phyloP scores from a whole-genome alignment of 35 echinoderm and acorn worm species.

The Lytechinus pictus region DNA sequence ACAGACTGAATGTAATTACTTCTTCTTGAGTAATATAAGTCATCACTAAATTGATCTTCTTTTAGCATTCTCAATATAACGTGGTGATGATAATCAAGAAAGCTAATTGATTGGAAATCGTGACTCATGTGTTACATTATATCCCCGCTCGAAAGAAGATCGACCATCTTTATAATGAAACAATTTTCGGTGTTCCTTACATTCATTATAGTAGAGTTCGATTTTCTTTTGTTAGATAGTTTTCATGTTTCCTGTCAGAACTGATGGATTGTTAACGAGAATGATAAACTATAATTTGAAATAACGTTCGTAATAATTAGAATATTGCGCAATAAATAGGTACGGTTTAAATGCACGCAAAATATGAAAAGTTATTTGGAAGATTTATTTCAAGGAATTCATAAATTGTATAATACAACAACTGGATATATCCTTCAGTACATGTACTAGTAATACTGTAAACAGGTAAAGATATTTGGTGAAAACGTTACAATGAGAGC shows the following conservation, averaged over 20 bases:
- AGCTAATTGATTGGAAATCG: background rate
- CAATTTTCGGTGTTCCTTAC: background rate
- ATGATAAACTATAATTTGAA: too few species aligned
- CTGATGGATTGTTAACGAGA: background rate
- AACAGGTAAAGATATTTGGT: too few species aligned
- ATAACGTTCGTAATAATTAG: too few species aligned
- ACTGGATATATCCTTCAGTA: too few species aligned
- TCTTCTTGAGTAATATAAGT: constrained; percentile 19
- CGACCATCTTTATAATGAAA: background rate
- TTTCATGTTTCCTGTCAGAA: background rate
- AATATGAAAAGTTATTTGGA: too few species aligned
- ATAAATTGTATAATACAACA: too few species aligned
- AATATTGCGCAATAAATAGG: too few species aligned
- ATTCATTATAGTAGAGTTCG: background rate
- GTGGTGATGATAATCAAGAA: background rate
- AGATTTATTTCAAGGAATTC: too few species aligned
- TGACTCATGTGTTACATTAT: background rate
- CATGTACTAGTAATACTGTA: too few species aligned
- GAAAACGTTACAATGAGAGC: too few species aligned
- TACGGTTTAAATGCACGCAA: too few species aligned
- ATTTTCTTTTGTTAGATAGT: background rate
- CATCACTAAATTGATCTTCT: background rate
- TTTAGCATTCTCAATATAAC: background rate
- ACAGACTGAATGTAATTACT: background rate
- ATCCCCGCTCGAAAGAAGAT: background rate